Percentiles rank a stretch among this genome's conserved stretches.
phyloP scores from a whole-genome alignment of 2,113 vertebrate genomes.

The Dicrurus megarhynchus region DNA sequence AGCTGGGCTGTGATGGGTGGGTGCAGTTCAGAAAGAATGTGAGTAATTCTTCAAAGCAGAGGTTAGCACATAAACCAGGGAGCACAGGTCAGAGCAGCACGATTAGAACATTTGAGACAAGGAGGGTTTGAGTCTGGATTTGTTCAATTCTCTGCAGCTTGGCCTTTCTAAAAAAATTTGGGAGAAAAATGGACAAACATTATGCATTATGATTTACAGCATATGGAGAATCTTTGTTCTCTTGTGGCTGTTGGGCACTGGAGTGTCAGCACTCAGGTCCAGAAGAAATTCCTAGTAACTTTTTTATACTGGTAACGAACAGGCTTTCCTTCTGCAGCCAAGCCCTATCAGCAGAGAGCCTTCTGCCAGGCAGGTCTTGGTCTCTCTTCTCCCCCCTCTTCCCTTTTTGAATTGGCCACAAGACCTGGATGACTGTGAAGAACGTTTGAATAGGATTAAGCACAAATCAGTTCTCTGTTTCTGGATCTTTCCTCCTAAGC shows the following conservation, averaged over 20 bases:
- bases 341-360: not conserved
- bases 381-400: not conserved
- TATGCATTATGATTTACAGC: not conserved
- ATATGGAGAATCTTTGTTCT: not conserved
- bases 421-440: not conserved
- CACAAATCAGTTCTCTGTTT: not conserved
- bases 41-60: not conserved
- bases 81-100: not conserved
- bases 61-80: not conserved
- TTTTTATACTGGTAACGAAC: rapidly evolving
- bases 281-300: not conserved
- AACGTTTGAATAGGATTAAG: not conserved
- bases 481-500: not conserved
- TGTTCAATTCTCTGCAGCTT: not conserved
- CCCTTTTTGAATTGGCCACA: not conserved
- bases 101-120: not conserved
- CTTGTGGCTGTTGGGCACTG: not conserved
- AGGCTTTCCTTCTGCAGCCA: not conserved
- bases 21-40: not conserved
- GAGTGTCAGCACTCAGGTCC: not conserved
- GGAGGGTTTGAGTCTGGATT: not conserved
- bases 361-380: not conserved
- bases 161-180: not conserved
- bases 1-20: not conserved
- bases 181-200: not conserved